Base-by-base conservation (phyloP, 2,797 vertebrate species). In the Botia almorhae region DNA sequence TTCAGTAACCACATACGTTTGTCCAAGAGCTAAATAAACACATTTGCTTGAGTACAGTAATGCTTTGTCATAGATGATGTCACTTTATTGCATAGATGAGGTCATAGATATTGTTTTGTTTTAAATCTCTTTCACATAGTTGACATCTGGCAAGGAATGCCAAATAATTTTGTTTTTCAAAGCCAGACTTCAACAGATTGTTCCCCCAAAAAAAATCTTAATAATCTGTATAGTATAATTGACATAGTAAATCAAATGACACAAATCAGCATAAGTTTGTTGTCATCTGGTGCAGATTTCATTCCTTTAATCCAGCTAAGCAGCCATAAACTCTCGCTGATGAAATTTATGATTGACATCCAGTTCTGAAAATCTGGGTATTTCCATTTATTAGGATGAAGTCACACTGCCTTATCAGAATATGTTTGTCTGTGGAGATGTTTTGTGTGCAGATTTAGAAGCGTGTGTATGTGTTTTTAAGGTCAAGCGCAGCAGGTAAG, bases 321-420 rank as follows among this genome's bases (percentile, higher is more conserved):
- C 33, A 69, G 39, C 10, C 19, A 63, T 79, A 79, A 72, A 14
- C 69, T 39, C 48, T 39, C 36, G 12, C 6, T 78, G 14, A 70
- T 72, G 58, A 79, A 71, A 71, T 79, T n/a, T 3, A 39, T 71
- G 56, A 78, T 64, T 72, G 77, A 72, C 77, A 71, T 39, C 46
- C 33, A 61, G 55, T 51, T 43, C 43, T 10, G 79, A 88, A 80
- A 77, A 84, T 80, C 14, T 58, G 64, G 39, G 0, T 39, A 53
- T 53, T 55, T 79, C 19, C 21, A 13, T 55, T 79, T 33, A 78
- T 78, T 53, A 71, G 61, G 26, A 51, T 64, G 26, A 63, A 63
- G 43, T 53, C 21, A 53, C 43, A 43, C n/a, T 50, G 67, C 13
- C n/a, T 50, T 17, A 6, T 51, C 4, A 51, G 14, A 51, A 76